These are phyloP conservation scores for Emydoidea blandingii DNA, from an alignment of 2,797 vertebrate genomes.

Conservation along the genomic window DNA sequence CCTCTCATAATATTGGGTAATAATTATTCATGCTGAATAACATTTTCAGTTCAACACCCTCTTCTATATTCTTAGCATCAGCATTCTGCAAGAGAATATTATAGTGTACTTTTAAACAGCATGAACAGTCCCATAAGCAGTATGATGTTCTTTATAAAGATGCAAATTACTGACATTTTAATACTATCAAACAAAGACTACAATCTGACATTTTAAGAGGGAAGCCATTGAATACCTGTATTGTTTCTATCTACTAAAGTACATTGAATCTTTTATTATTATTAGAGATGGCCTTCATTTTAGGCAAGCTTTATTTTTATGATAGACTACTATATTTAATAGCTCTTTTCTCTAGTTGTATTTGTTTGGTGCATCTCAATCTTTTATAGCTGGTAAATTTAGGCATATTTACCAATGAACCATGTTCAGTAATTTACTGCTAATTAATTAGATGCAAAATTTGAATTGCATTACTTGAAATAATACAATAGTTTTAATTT, in stretches of 20 bases:
- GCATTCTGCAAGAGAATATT: not conserved
- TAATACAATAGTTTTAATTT: slow-evolving; percentile 26
- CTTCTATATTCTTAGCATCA: not conserved
- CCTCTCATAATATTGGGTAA: not conserved
- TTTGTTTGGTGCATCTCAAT: not conserved
- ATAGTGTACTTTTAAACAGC: not conserved
- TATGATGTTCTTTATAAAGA: not conserved
- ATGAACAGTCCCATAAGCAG: not conserved
- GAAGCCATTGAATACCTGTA: not conserved
- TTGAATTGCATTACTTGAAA: slow-evolving; percentile 11
- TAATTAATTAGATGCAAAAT: slow-evolving; percentile 18
- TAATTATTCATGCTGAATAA: not conserved
- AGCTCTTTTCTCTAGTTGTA: not conserved
- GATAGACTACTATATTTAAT: not conserved
- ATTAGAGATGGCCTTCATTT: not conserved
- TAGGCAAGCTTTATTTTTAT: not conserved
- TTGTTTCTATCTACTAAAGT: not conserved
- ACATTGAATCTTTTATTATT: not conserved
- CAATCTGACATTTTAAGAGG: not conserved
- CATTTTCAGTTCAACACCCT: not conserved
- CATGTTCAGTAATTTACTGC: not conserved
- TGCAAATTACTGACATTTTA: not conserved
- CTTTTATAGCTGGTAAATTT: not conserved
- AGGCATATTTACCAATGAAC: not conserved
- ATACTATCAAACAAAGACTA: not conserved